A percentile compares a stretch with the other conserved stretches of the same genome.
Evolutionary conservation across 1,140 invertebrate genomes (phyloP).

Genomic region (Pseudomyrmex sp.): DNA sequence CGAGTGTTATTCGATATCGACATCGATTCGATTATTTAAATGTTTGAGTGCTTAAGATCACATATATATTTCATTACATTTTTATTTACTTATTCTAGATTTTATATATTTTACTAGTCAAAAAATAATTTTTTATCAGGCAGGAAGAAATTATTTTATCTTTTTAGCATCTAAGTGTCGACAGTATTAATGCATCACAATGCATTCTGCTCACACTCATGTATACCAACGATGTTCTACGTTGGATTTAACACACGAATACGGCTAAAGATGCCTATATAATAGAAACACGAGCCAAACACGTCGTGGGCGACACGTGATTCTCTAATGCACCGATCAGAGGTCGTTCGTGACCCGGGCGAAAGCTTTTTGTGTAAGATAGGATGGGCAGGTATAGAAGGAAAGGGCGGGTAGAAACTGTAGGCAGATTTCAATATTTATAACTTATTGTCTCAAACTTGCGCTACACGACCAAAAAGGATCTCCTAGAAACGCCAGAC

Average conservation of each 20-base stretch:
- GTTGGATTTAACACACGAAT: slow-evolving; percentile 53
- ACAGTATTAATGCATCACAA: slow-evolving; percentile 28
- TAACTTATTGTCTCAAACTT: slow-evolving; percentile 83
- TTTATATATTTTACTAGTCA: neutral
- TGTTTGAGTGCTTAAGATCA: too few relatives aligned
- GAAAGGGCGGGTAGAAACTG: slow-evolving; percentile 65
- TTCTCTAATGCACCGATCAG: slow-evolving; percentile 77
- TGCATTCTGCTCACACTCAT: slow-evolving; percentile 12
- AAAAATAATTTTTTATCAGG: too few relatives aligned
- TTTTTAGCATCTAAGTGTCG: neutral
- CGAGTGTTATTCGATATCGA: too few relatives aligned
- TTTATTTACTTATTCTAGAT: neutral
- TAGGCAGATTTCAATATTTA: slow-evolving; percentile 82
- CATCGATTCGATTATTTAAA: too few relatives aligned
- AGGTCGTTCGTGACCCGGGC: slow-evolving; percentile 40
- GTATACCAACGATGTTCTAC: slow-evolving; percentile 16
- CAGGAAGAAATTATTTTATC: slow-evolving; percentile 8
- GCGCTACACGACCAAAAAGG: slow-evolving; percentile 33
- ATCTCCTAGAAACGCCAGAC: slow-evolving; percentile 36
- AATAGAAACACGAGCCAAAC: slow-evolving; percentile 75
- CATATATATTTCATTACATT: neutral
- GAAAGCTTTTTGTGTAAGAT: slow-evolving; percentile 52
- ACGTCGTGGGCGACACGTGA: slow-evolving; percentile 80
- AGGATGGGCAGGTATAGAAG: slow-evolving; percentile 62
- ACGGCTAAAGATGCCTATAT: slow-evolving; percentile 81